Conservation (phyloP, 2,888 invertebrate species). For the Drosophila phalerata region DNA sequence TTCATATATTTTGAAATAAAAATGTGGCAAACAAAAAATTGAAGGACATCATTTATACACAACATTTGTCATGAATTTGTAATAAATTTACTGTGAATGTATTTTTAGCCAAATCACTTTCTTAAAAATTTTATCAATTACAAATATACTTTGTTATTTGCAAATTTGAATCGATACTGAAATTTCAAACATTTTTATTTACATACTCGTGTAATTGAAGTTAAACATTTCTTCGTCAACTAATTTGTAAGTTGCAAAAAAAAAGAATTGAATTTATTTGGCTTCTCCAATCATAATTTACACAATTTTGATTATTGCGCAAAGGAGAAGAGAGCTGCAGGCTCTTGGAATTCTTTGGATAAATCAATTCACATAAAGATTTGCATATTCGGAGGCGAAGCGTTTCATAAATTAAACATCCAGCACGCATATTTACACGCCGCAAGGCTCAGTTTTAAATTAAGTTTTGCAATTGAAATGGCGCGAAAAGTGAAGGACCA, state of each 20-base stretch:
- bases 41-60: too few relatives aligned
- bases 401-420: conserved; percentile 63
- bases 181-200: too few relatives aligned
- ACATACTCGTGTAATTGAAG: too few relatives aligned
- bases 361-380: conserved; percentile 66
- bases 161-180: too few relatives aligned
- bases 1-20: too few relatives aligned
- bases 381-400: conserved; percentile 75
- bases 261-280: conserved; percentile 7
- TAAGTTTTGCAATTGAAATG: conserved; percentile 80
- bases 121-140: too few relatives aligned
- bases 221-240: background rate
- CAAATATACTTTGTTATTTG: too few relatives aligned
- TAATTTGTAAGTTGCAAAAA: background rate
- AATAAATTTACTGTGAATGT: too few relatives aligned
- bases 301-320: background rate
- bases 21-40: too few relatives aligned
- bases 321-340: background rate
- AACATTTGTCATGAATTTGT: too few relatives aligned
- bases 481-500: conserved; percentile 36
- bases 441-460: conserved; percentile 63
- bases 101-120: too few relatives aligned
- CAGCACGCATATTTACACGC: conserved; percentile 59
- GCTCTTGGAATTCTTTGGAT: background rate
- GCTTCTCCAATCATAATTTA: background rate